These are phyloP conservation scores for Calyptomena viridis DNA, from an alignment of 2,113 vertebrate species.

Conservation along the genomic window DNA sequence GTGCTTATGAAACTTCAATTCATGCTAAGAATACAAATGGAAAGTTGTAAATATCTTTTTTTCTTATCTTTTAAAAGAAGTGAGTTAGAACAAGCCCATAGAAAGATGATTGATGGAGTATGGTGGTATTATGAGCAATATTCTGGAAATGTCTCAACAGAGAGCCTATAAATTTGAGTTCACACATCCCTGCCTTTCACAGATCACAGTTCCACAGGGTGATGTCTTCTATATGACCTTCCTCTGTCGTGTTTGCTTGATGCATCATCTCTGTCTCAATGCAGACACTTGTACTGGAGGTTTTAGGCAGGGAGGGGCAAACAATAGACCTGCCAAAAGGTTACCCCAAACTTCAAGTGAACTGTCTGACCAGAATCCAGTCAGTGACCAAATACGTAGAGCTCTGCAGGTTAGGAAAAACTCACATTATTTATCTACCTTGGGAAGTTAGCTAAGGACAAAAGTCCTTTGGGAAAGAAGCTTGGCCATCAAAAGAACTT, in stretches of 20 bases:
- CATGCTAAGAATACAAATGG: not conserved
- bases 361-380: not conserved
- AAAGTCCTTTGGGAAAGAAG: not conserved
- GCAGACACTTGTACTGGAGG: not conserved
- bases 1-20: not conserved
- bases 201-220: not conserved
- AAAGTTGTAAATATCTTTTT: not conserved
- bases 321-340: not conserved
- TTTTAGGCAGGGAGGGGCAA: not conserved
- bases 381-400: not conserved
- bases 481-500: not conserved
- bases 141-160: slow-evolving; percentile 9
- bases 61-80: not conserved
- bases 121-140: slow-evolving; percentile 7
- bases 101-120: slow-evolving; percentile 2
- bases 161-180: slow-evolving; percentile 29
- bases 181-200: slow-evolving; percentile 8
- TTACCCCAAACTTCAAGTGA: not conserved
- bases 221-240: not conserved
- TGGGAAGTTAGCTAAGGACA: not conserved
- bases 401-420: not conserved
- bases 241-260: not conserved
- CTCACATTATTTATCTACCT: not conserved
- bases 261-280: not conserved
- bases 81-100: not conserved